These are phyloP conservation scores for Sminthopsis crassicaudata DNA, from an alignment of 2,113 vertebrate species.

Conservation along the genomic window DNA sequence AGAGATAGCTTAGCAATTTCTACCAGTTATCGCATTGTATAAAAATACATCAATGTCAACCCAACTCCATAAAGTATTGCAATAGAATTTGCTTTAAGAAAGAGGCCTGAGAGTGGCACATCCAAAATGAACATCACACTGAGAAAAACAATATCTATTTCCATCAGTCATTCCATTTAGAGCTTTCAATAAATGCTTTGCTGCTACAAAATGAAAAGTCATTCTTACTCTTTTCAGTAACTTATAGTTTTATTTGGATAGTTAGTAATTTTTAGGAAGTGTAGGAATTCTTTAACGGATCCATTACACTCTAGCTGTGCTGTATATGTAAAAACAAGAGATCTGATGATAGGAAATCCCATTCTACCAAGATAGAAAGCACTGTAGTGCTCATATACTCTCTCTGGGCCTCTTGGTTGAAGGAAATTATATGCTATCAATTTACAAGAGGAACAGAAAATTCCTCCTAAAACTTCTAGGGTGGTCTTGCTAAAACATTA, in stretches of 20 bases:
- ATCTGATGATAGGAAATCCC: not conserved
- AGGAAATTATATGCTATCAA: conserved; percentile 15
- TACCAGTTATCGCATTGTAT: not conserved
- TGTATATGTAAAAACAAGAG: not conserved
- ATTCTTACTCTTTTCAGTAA: conserved; percentile 34
- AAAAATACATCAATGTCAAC: conserved; percentile 10
- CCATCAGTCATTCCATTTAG: conserved; percentile 3
- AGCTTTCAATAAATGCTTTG: conserved; percentile 9
- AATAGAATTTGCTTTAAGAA: conserved; percentile 25
- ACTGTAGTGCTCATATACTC: not conserved
- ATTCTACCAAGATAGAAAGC: not conserved
- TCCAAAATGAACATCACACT: not conserved
- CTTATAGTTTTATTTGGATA: conserved; percentile 56
- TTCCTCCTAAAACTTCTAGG: not conserved
- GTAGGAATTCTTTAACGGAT: conserved; percentile 33
- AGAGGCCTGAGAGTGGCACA: conserved; percentile 12
- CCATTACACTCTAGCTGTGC: not conserved
- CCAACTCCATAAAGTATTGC: not conserved
- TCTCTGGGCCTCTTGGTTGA: not conserved
- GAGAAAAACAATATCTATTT: not conserved
- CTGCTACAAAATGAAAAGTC: not conserved
- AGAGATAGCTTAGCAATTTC: not conserved
- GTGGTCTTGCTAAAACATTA: not conserved
- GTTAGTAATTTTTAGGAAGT: conserved; percentile 25
- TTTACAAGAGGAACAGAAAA: conserved; percentile 52